Evolutionary conservation across 2,797 vertebrate species (phyloP), one percentile per base, ranked within the genome.

Genomic region (Protosalanx chinensis): DNA sequence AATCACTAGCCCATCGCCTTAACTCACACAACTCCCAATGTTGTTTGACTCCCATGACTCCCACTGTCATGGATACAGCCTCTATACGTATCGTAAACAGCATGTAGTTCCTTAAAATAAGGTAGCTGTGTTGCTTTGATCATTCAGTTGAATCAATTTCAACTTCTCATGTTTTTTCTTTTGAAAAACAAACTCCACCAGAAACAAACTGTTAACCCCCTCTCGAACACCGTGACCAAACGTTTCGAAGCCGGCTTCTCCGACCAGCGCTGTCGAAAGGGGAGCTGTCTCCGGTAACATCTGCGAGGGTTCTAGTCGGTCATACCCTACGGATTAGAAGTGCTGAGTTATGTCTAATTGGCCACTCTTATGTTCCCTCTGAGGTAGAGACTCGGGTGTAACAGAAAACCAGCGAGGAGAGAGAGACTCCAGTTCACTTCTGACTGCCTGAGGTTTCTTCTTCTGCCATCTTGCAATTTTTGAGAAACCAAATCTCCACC

Each of bases 401-500:
- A 67, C 46, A 32, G 46, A 59, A 59, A 23, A 35, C 67, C 16
- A 29, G 15, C 5, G 1, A 10, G 20, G 49, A 57, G 66, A 51
- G 18, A 67, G 66, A 67, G 3, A 59, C 32, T 10, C 0, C 51
- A 68, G 71, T 13, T 0, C 29, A 68, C 57, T 1, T 76, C 75
- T 61, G 75, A 79, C 3, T 29, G 60, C 3, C 64, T 2, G 67
- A 6, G 33, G 64, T 57, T 75, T 74, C 15, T 18, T 49, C 49
- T 72, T 64, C 79, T 65, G 51, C 46, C 13, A 5, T 64, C 33
- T 66, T 10, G 15, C 18, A 3, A n/a, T 71, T 76, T 70, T 18
- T 23, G 12, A 58, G 77, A 76, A 74, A 77, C 57, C 1, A 29
- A 61, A 76, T 67, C 75, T 62, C 3, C 46, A 56, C 57, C 32